Evolutionary conservation across 2,113 vertebrate species (phyloP).

Genomic region (Accipiter cooperii): DNA sequence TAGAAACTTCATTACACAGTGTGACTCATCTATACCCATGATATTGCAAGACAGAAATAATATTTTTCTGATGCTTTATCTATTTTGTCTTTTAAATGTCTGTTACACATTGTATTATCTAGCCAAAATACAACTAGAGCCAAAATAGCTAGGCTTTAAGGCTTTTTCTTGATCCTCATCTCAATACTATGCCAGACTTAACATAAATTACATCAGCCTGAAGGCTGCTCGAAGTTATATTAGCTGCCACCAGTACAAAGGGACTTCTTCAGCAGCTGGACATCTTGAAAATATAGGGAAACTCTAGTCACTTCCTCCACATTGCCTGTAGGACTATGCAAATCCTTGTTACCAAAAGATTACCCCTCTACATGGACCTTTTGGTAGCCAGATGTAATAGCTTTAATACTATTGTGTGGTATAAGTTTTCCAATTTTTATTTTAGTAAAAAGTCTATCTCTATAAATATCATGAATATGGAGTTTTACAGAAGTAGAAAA

Average conservation of each 20-base stretch:
- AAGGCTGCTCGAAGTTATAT: neutral
- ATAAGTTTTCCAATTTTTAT: neutral
- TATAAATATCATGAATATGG: neutral
- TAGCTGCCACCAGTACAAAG: neutral
- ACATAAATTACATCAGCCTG: neutral
- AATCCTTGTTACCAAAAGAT: neutral
- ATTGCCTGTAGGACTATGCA: neutral
- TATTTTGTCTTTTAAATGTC: neutral
- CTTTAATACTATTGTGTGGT: neutral
- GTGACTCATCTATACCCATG: neutral
- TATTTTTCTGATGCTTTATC: neutral
- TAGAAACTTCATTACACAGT: neutral
- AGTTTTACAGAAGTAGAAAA: neutral
- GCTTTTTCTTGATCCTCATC: neutral
- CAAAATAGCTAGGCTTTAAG: neutral
- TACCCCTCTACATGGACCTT: neutral
- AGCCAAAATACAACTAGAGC: neutral
- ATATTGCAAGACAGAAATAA: neutral
- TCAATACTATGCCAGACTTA: neutral
- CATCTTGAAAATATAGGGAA: neutral
- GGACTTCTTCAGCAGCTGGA: neutral
- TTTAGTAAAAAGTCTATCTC: neutral
- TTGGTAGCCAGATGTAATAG: neutral
- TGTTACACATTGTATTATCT: neutral
- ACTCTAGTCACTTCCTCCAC: neutral